These are phyloP conservation scores for Sturmia bella DNA, from an alignment of 2,888 invertebrate species.

Conservation along the genomic window DNA sequence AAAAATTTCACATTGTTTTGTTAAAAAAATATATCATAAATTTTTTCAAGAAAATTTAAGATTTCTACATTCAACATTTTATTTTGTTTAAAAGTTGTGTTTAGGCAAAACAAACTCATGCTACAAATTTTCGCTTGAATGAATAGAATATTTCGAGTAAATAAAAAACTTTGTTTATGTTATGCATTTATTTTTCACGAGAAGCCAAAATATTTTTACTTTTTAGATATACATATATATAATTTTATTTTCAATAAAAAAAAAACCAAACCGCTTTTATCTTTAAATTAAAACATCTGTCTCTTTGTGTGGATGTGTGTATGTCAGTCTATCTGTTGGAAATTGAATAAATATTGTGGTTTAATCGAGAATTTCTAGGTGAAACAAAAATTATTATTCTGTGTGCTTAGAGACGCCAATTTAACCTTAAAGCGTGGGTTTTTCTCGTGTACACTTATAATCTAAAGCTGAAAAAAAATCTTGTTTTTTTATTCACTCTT, in stretches of 20 bases:
- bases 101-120: constrained; percentile 15
- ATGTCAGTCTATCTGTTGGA: not conserved
- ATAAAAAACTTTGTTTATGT: not conserved
- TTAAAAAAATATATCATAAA: too few species aligned
- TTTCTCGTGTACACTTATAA: constrained; percentile 41
- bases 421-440: constrained; percentile 67
- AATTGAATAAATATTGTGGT: constrained; percentile 24
- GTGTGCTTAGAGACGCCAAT: constrained; percentile 24
- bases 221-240: not conserved
- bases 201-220: constrained; percentile 48
- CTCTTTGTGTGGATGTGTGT: constrained; percentile 9
- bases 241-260: not conserved
- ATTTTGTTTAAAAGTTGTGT: constrained; percentile 8
- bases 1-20: constrained; percentile 45
- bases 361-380: constrained; percentile 23
- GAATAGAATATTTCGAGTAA: too few species aligned
- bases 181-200: constrained; percentile 12
- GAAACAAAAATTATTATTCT: constrained; percentile 19
- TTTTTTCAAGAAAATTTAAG: too few species aligned
- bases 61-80: too few species aligned
- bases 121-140: not conserved
- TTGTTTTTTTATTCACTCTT: constrained; percentile 13
- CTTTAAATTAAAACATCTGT: constrained; percentile 16
- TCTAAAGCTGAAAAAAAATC: not conserved
- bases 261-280: constrained; percentile 2